Evolutionary conservation across 1,140 invertebrate genomes (phyloP).

Genomic region (Bombus breviceps): DNA sequence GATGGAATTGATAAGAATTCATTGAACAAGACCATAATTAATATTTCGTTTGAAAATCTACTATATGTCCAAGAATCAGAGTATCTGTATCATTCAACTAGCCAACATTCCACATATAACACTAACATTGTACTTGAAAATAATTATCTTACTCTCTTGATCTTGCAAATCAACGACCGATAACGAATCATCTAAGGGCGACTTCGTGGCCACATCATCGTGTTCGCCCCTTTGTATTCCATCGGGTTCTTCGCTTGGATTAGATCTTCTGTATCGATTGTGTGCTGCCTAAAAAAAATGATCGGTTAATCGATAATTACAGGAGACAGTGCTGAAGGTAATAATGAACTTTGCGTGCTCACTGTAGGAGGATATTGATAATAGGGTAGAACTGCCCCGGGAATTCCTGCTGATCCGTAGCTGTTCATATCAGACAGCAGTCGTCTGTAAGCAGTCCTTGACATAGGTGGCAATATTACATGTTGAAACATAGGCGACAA

Average conservation of each 20-base stretch:
- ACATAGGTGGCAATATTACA: background rate
- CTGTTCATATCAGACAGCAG: background rate
- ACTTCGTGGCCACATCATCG: conserved; percentile 55
- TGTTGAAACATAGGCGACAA: background rate
- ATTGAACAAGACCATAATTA: background rate
- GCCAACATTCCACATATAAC: background rate
- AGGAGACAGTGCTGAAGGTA: background rate
- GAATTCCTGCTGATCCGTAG: background rate
- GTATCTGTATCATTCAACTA: background rate
- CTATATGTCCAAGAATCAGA: background rate
- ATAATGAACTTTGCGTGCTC: no score
- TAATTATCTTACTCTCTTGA: conserved; percentile 23
- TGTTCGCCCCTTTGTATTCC: background rate
- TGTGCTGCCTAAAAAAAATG: conserved; percentile 46
- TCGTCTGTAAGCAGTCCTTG: background rate
- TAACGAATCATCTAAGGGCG: conserved; percentile 42
- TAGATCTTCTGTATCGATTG: conserved; percentile 40
- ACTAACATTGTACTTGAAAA: background rate
- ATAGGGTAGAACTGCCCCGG: background rate
- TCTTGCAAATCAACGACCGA: conserved; percentile 21
- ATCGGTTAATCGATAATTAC: background rate
- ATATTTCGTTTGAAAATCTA: background rate
- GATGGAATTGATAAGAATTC: background rate
- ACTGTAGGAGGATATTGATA: background rate
- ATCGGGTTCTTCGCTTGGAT: background rate